phyloP scores from a whole-genome alignment of 1,140 invertebrate species.

The Camponotus pennsylvanicus region DNA sequence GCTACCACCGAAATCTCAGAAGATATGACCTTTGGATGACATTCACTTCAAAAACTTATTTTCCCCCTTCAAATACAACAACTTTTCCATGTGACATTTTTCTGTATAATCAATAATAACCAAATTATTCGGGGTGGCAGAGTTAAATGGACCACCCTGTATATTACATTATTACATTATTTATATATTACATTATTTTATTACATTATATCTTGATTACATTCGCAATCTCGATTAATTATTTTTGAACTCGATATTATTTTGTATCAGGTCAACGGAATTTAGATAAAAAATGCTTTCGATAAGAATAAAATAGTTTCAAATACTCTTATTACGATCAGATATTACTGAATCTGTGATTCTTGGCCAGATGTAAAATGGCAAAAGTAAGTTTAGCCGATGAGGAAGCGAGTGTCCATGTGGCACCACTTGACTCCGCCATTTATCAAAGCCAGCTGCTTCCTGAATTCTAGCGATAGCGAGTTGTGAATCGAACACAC shows the following conservation, averaged over 20 bases:
- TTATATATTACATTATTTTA: too few species aligned
- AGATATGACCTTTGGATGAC: too few species aligned
- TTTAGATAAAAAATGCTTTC: neutral
- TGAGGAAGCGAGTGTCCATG: slow-evolving; percentile 30
- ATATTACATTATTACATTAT: too few species aligned
- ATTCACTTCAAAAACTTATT: too few species aligned
- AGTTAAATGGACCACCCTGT: too few species aligned
- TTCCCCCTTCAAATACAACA: too few species aligned
- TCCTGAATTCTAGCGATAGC: neutral
- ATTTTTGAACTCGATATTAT: neutral
- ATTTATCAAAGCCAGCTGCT: slow-evolving; percentile 32
- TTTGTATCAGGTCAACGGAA: neutral
- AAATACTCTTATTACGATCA: neutral
- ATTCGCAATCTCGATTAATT: slow-evolving; percentile 2
- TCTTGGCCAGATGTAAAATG: slow-evolving; percentile 2
- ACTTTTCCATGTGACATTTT: too few species aligned
- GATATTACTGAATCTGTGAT: neutral
- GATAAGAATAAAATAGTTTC: neutral
- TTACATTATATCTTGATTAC: neutral
- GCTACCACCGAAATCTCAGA: too few species aligned
- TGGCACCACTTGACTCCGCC: slow-evolving; percentile 21
- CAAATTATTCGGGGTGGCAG: too few species aligned
- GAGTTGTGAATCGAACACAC: slow-evolving; percentile 23
- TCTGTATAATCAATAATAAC: too few species aligned
- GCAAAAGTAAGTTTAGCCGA: slow-evolving; percentile 28